Conservation (phyloP, 2,888 invertebrate species). For the Macrosiphum euphorbiae region DNA sequence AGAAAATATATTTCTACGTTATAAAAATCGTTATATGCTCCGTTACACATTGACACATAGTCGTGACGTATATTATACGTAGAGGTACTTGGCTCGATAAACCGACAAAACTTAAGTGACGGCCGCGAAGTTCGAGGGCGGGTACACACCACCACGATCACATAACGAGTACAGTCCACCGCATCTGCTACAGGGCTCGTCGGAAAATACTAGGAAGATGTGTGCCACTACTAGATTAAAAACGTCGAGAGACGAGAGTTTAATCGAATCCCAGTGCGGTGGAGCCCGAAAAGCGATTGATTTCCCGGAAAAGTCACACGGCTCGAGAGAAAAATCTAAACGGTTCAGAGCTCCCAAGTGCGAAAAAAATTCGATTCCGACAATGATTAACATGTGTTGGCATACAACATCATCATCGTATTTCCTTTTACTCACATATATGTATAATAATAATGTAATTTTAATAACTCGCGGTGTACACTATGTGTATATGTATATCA, state of each 20-base stretch:
- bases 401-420: background rate
- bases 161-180: background rate
- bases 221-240: background rate
- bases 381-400: conserved; percentile 29
- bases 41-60: background rate
- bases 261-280: background rate
- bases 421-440: too few relatives aligned
- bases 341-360: background rate
- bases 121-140: background rate
- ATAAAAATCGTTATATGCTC: background rate
- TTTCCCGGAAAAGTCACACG: conserved; percentile 20
- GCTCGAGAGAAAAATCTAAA: background rate
- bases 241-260: background rate
- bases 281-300: background rate
- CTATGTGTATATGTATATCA: background rate
- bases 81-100: background rate
- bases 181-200: background rate
- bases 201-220: background rate
- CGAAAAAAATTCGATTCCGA: background rate
- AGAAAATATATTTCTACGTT: background rate
- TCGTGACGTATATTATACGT: background rate
- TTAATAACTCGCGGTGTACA: conserved; percentile 13
- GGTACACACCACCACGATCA: background rate
- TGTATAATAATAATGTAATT: background rate
- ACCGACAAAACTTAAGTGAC: background rate